phyloP scores from a whole-genome alignment of 2,888 invertebrate genomes.

The Uloborus plumipes region DNA sequence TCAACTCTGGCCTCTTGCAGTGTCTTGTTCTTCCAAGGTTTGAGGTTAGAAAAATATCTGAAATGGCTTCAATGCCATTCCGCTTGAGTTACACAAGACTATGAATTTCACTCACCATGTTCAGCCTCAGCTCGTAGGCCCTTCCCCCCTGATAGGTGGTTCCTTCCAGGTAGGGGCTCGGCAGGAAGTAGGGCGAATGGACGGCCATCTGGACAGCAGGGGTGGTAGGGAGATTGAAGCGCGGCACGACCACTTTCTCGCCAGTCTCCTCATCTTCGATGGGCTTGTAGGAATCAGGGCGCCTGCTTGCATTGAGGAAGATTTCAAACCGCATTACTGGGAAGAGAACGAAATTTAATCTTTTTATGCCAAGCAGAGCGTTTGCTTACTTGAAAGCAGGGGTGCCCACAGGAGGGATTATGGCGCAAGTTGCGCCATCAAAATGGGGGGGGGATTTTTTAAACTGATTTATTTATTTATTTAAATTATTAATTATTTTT shows the following conservation, averaged over 20 bases:
- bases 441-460: too few relatives aligned
- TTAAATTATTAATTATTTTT: too few relatives aligned
- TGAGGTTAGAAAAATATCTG: too few relatives aligned
- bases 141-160: conserved; percentile 28
- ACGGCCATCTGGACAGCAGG: conserved; percentile 28
- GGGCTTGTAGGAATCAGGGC: neutral
- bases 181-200: conserved; percentile 21
- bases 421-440: too few relatives aligned
- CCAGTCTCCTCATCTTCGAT: neutral
- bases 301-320: neutral
- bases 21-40: too few relatives aligned
- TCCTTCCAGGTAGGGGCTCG: conserved; percentile 22
- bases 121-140: conserved; percentile 17
- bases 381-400: too few relatives aligned
- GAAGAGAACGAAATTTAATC: neutral
- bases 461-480: too few relatives aligned
- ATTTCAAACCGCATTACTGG: neutral
- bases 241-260: neutral
- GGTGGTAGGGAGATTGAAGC: neutral
- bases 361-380: too few relatives aligned
- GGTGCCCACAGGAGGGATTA: too few relatives aligned
- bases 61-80: too few relatives aligned
- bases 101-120: neutral
- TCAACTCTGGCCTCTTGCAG: too few relatives aligned
- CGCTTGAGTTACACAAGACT: too few relatives aligned